Percentiles rank a stretch among this genome's conserved stretches.
Evolutionary conservation across 1,140 invertebrate species (phyloP).

Genomic region (Penaeus japonicus): DNA sequence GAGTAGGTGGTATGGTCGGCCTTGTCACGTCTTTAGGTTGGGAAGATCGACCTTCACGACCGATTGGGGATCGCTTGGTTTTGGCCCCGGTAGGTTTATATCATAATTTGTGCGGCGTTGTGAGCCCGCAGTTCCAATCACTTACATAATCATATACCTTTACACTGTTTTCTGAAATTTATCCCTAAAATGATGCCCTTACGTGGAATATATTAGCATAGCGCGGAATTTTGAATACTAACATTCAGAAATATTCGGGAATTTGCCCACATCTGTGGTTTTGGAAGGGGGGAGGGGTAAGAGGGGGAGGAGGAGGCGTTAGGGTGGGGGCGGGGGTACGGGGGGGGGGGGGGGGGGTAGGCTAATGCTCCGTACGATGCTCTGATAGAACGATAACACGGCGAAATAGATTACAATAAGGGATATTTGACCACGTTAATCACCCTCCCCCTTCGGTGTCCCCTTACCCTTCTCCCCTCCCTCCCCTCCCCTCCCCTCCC

Average conservation of each 20-base stretch:
- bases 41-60: too few species aligned
- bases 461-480: too few species aligned
- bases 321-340: background rate
- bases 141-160: slow-evolving; percentile 36
- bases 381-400: background rate
- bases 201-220: slow-evolving; percentile 2
- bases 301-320: background rate
- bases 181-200: background rate
- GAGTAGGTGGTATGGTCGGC: background rate
- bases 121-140: slow-evolving; percentile 24
- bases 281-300: background rate
- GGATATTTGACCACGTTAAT: background rate
- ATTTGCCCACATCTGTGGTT: background rate
- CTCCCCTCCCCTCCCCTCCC: too few species aligned
- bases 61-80: background rate
- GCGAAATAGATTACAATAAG: background rate
- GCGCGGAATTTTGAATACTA: background rate
- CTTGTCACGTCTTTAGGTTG: too few species aligned
- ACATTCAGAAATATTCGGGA: background rate
- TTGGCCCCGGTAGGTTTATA: slow-evolving; percentile 17
- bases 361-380: background rate
- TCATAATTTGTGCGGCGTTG: slow-evolving; percentile 35
- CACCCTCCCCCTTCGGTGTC: too few species aligned
- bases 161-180: slow-evolving; percentile 21
- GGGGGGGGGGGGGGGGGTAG: background rate